A percentile compares a stretch with the other conserved stretches of the same genome.
phyloP scores from a whole-genome alignment of 2,797 vertebrate species.

The Nyctalus aviator region DNA sequence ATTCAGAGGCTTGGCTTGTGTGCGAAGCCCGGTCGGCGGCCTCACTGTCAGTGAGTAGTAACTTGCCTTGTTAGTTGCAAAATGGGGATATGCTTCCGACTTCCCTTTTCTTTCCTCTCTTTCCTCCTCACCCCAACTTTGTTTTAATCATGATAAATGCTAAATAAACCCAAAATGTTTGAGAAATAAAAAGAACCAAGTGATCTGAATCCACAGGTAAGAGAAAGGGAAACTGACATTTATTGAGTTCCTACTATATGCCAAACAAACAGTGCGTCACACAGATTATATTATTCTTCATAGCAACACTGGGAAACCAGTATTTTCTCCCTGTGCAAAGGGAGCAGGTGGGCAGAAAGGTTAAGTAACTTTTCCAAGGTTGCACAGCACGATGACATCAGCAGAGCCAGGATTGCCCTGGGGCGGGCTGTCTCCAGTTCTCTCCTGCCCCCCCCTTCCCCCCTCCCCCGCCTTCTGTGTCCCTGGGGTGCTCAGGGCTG shows the following conservation, averaged over 20 bases:
- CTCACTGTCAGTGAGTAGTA: background rate
- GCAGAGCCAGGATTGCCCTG: background rate
- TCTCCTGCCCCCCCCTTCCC: background rate
- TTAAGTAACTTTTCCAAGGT: background rate
- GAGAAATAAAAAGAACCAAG: background rate
- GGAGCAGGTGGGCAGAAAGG: background rate
- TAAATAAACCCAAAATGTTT: background rate
- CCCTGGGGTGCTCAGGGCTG: background rate
- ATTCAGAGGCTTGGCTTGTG: background rate
- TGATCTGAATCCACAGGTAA: background rate
- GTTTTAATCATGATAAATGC: background rate
- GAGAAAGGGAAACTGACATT: background rate
- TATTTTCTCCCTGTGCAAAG: background rate
- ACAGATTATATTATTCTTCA: background rate
- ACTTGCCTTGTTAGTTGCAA: background rate
- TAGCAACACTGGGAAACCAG: background rate
- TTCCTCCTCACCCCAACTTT: background rate
- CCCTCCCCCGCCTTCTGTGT: too few relatives aligned
- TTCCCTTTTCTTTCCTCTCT: background rate
- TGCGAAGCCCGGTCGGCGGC: too few relatives aligned
- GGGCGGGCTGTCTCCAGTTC: background rate
- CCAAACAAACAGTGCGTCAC: background rate
- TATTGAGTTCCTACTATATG: background rate
- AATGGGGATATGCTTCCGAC: background rate
- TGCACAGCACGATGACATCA: background rate